Percentiles rank a stretch among this genome's conserved stretches.
These are phyloP conservation scores for Oostethus manadensis DNA, from an alignment of 2,113 vertebrate species.

Conservation along the genomic window DNA sequence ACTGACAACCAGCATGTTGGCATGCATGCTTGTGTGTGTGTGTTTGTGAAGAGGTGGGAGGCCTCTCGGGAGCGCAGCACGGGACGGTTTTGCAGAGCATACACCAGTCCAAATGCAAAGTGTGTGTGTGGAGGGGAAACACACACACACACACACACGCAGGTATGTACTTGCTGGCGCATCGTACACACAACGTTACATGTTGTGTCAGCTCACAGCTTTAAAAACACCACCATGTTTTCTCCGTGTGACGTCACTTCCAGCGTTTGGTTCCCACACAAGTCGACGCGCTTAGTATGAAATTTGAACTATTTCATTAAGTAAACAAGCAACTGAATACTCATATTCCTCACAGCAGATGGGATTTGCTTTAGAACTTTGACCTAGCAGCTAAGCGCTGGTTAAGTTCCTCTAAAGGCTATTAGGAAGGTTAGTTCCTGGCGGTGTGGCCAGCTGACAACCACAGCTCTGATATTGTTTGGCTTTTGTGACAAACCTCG, in stretches of 20 bases:
- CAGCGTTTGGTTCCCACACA: conserved; percentile 57
- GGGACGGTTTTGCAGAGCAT: conserved; percentile 41
- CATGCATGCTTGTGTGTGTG: conserved; percentile 38
- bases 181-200: conserved; percentile 51
- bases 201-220: conserved; percentile 52
- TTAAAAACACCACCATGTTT: conserved; percentile 62
- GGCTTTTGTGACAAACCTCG: no score
- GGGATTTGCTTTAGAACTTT: conserved; percentile 66
- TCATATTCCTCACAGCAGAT: conserved; percentile 13
- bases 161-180: conserved; percentile 45
- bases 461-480: conserved; percentile 54
- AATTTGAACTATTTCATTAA: conserved; percentile 57
- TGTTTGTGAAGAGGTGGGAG: conserved; percentile 41
- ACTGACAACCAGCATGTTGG: conserved; percentile 44
- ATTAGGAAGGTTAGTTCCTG: conserved; percentile 58
- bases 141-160: no score
- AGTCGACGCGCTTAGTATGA: conserved; percentile 51
- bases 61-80: conserved; percentile 35
- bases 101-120: conserved; percentile 12
- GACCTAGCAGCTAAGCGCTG: conserved; percentile 60
- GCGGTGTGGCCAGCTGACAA: conserved; percentile 54
- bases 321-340: conserved; percentile 37
- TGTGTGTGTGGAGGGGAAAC: neutral
- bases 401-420: conserved; percentile 63
- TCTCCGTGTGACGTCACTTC: conserved; percentile 60